Percentiles rank a stretch among this genome's conserved stretches.
Conservation (phyloP, 2,888 invertebrate genomes). For the Thalpophila matura region DNA sequence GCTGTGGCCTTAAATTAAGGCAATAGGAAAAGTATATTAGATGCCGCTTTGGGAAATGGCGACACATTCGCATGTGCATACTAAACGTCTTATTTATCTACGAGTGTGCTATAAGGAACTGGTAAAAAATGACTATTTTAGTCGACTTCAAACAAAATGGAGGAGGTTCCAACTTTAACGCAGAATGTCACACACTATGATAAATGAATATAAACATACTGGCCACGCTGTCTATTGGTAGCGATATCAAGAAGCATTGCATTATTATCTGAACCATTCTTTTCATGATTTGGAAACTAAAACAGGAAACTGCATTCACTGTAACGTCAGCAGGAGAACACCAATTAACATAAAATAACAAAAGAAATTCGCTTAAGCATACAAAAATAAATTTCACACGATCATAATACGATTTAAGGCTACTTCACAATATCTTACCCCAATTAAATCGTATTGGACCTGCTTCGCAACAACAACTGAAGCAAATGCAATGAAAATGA, state of each 20-base stretch:
- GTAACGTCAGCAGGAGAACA: not conserved
- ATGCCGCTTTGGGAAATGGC: constrained; percentile 50
- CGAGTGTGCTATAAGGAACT: constrained; percentile 34
- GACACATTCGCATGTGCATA: constrained; percentile 51
- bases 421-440: constrained; percentile 63
- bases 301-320: not conserved
- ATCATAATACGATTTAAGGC: not conserved
- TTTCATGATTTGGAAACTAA: not conserved
- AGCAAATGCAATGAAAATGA: constrained; percentile 69
- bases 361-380: not conserved
- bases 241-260: not conserved
- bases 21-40: constrained; percentile 52
- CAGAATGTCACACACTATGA: too few species aligned
- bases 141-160: too few species aligned
- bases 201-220: too few species aligned
- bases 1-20: constrained; percentile 63
- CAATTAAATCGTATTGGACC: constrained; percentile 78
- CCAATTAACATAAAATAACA: not conserved
- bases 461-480: constrained; percentile 74
- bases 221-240: constrained; percentile 1
- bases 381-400: not conserved
- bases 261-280: not conserved
- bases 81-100: constrained; percentile 14
- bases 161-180: too few species aligned
- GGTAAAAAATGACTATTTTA: too few species aligned